Evolutionary conservation across 2,113 vertebrate species (phyloP), one percentile per base, ranked within the genome.

Genomic region (Platichthys flesus): DNA sequence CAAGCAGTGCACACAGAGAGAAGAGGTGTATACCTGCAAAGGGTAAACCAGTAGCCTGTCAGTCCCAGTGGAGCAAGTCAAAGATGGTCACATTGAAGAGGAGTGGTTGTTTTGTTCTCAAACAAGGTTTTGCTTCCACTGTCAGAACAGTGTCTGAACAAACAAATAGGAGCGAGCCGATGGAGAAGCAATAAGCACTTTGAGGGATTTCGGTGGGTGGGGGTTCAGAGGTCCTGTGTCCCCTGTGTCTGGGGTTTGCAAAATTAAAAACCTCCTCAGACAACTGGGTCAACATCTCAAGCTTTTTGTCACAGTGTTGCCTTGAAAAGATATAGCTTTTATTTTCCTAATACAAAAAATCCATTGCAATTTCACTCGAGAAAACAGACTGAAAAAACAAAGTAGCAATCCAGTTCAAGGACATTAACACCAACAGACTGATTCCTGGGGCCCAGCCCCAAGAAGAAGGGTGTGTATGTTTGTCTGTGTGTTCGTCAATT

Each of bases 21-120:
- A 99, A 85, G 98, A 99, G 87, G 97, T 99, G 63, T 99, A 99
- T 70, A 99, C 98, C 82, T 99, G 98, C 92, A 99, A 99, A 82
- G 97, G 95, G 83, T 97, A 95, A 95, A 4, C 31, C 54, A 2
- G 31, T 5, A 23, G 47, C 40, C 68, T 16, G 69, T 64, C 60
- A n/a, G 55, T 45, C 55, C 67, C 68, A 60, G 84, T 59, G 82
- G 74, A 87, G 84, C 67, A 67, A 49, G 74, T 57, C 31, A 70
- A 78, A 67, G 74, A 63, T 62, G 28, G 75, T 21, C 64, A 74
- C 16, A 67, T 64, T 55, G 40, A 77, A 71, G 62, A 78, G 61
- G 61, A 79, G 77, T n/a, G 60, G 64, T 60, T 35, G 52, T 78
- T 81, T 82, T 78, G 76, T 80, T 85, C 82, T 86, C 71, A 68